Evolutionary conservation across 1,140 invertebrate species (phyloP).

Genomic region (Brachionus sp.): DNA sequence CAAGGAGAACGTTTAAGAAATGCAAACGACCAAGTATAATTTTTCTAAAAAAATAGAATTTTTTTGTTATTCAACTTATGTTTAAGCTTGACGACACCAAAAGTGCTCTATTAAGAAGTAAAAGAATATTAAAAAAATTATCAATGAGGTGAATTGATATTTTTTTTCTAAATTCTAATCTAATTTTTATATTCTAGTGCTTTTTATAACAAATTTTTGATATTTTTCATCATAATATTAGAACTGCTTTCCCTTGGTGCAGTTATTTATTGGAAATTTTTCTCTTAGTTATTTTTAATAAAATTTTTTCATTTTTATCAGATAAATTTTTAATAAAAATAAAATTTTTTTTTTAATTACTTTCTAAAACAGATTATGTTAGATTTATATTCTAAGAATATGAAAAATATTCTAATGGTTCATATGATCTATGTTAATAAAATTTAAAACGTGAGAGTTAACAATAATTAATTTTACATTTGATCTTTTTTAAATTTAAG

Average conservation of each 20-base stretch:
- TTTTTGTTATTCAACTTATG: background rate
- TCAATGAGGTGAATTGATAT: background rate
- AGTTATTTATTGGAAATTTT: conserved; percentile 46
- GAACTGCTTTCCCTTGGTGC: background rate
- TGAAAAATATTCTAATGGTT: too few relatives aligned
- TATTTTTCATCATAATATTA: conserved; percentile 17
- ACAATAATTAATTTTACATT: too few relatives aligned
- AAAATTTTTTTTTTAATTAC: background rate
- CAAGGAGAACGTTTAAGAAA: conserved; percentile 36
- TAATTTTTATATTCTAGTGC: background rate
- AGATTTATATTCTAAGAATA: too few relatives aligned
- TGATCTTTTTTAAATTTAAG: too few relatives aligned
- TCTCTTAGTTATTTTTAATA: conserved; percentile 25
- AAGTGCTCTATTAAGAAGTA: background rate
- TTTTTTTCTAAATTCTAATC: background rate
- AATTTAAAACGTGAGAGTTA: too few relatives aligned
- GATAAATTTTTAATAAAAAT: background rate
- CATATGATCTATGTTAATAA: too few relatives aligned
- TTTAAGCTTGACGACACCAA: conserved; percentile 35
- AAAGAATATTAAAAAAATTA: conserved; percentile 24
- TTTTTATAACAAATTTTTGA: conserved; percentile 42
- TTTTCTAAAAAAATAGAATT: background rate
- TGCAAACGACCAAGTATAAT: conserved; percentile 14
- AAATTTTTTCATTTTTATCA: background rate
- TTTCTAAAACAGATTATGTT: too few relatives aligned